Conservation (phyloP, 2,888 invertebrate species). For the Frankliniella intonsa region DNA sequence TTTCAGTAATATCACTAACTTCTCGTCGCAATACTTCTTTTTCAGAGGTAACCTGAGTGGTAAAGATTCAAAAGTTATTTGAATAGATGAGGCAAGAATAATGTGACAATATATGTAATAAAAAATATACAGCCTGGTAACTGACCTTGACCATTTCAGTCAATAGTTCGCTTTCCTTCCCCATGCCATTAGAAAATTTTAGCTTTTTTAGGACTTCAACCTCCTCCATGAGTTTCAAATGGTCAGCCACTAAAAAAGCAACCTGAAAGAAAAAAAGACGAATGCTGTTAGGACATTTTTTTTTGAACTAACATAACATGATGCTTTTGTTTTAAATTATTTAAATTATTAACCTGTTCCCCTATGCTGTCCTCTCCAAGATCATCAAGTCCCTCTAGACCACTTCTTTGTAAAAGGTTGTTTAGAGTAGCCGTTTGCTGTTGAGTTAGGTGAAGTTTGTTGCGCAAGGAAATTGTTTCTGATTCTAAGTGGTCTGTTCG, state of each 20-base stretch:
- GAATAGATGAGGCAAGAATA: not conserved
- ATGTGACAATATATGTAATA: not conserved
- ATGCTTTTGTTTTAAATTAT: slow-evolving; percentile 32
- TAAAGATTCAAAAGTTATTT: not conserved
- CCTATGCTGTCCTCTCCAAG: slow-evolving; percentile 38
- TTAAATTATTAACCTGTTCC: slow-evolving; percentile 43
- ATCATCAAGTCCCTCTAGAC: slow-evolving; percentile 45
- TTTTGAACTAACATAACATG: not conserved
- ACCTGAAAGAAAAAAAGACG: slow-evolving; percentile 42
- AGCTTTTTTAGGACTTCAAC: slow-evolving; percentile 44
- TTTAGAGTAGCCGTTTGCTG: slow-evolving; percentile 40
- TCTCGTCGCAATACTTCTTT: slow-evolving; percentile 45
- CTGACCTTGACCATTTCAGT: slow-evolving; percentile 44
- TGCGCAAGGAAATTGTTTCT: slow-evolving; percentile 40
- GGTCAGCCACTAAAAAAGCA: slow-evolving; percentile 48
- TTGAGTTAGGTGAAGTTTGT: slow-evolving; percentile 39
- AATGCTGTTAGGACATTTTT: slow-evolving; percentile 26
- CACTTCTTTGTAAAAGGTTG: slow-evolving; percentile 46
- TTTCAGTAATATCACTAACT: slow-evolving; percentile 47
- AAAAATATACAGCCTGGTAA: not conserved
- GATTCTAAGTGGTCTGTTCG: slow-evolving; percentile 42
- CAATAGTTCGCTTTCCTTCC: slow-evolving; percentile 31
- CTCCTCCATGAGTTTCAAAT: slow-evolving; percentile 48
- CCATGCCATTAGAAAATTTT: slow-evolving; percentile 40
- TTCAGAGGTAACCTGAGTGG: slow-evolving; percentile 42